Base-by-base conservation (phyloP, 2,888 invertebrate genomes). In the Ophioninae sp. region DNA sequence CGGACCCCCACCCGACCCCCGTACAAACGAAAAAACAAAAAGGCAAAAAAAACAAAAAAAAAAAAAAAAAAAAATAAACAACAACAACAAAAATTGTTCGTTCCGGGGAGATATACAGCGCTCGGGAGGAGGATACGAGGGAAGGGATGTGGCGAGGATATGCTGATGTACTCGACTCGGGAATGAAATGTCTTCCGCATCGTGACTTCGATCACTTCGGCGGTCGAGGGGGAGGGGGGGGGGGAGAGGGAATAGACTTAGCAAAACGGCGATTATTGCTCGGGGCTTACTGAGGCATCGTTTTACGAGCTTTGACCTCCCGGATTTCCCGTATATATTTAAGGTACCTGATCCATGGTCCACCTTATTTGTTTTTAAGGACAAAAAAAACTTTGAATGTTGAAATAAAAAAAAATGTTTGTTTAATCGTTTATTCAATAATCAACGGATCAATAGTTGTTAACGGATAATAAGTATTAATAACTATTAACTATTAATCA, bases 1-100 rank as follows among this genome's bases (percentile, higher is more conserved):
- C 57, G 30, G 56, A 79, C 83, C 59, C 83, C 83, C 83, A 83
- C 83, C 68, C 76, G 74, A 76, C 79, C 78, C 64, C 57, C 73
- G 67, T 65, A 70, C 67, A n/a, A 77, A 62, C 72, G 83, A 83
- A 79, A 83, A 83, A 79, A 83, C 79, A 50, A 72, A 67, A 56
- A 67, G 57, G 82, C 50, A 30, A 7, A 41, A 68, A 79, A 79
- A 62, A n/a, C n/a, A n/a, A n/a, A n/a, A n/a, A n/a, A n/a, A n/a
- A n/a, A n/a, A n/a, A n/a, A n/a, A n/a, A n/a, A n/a, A n/a, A n/a
- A n/a, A n/a, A n/a, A n/a, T n/a, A n/a, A n/a, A n/a, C n/a, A n/a
- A n/a, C n/a, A n/a, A n/a, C n/a, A n/a, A n/a, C n/a, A n/a, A n/a
- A n/a, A 61, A 17, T 72, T 70, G 5, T 75, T 78, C 73, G 44